Base-by-base conservation (phyloP, 2,797 vertebrate species). In the Calcarius lapponicus region DNA sequence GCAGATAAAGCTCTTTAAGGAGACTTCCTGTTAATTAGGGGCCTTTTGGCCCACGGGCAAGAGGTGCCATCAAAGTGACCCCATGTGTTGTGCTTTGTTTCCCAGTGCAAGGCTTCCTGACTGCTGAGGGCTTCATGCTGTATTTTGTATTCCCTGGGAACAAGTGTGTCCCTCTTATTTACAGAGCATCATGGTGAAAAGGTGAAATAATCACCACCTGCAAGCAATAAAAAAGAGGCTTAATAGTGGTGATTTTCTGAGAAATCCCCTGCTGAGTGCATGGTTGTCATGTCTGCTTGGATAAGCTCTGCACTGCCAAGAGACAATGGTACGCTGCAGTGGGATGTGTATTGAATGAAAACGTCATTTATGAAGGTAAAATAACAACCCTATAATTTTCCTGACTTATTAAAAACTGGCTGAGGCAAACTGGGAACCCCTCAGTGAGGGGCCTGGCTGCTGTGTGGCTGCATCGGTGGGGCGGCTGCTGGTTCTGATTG, bases 311-410 rank as follows among this genome's bases (percentile, higher is more conserved):
- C 0, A 1, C 60, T 79, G 86, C 91, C 26, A 21, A 31, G 48
- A 36, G 60, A 22, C 61, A 64, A 9, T 69, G 21, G 57, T 60
- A 7, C 0, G 0, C 86, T 81, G 86, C 92, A 91, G 89, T 28
- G 64, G 51, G 58, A 56, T 93, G 89, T 82, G 71, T 92, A 7
- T 36, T 43, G 86, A 76, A 87, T 93, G 74, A 70, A 64, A 96
- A 87, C 13, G 0, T 76, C 28, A 18, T 28, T 70, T 34, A 0
- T 16, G 61, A 64, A 80, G 40, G n/a, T 29, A 70, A 45, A 92
- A 42, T 40, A 48, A 36, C 40, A 56, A 45, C 20, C 12, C 22
- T 62, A 2, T 32, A 9, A 2, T 56, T 66, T 34, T 79, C 10
- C 31, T 43, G 10, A 6, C 11, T 80, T 36, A 18, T 2, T 65